Evolutionary conservation across 2,113 vertebrate genomes (phyloP), one percentile per base, ranked within the genome.

Genomic region (Halichoerus grypus): DNA sequence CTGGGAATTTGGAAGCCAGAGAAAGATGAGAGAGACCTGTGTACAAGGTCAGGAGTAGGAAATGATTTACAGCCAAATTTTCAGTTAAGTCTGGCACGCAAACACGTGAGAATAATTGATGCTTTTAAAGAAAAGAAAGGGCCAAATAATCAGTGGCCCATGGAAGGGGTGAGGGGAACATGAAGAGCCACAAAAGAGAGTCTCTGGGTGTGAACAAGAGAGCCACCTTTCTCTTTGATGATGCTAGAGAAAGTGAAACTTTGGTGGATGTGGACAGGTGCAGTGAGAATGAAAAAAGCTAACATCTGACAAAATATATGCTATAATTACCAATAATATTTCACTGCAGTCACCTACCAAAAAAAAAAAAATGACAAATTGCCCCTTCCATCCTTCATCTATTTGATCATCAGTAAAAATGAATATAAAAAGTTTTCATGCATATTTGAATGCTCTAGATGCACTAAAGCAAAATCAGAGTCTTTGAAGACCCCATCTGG

Each of bases 401-500:
- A 94, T 97, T 96, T 97, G 84, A 97, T 91, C 82, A 89, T 93
- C 88, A 97, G 49, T 71, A 91, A 96, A 97, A 97, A 88, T 11
- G 49, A 95, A 93, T 86, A 91, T 95, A 59, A 65, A 96, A 95
- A 91, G 76, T 97, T 97, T 95, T 76, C 77, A 85, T 96, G 42
- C 84, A 97, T 95, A 96, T 97, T 96, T 97, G 87, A 97, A 95
- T 92, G 65, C 81, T 81, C 93, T 92, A 90, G 76, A 94, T 81
- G 46, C 26, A 97, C 28, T 82, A 95, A 95, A 94, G 77, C 76
- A 95, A 96, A 98, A 80, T 94, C 89, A 94, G 28, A 83, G 69
- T 79, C 94, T 98, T 98, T 94, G 96, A 98, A 97, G 97, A 97
- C 79, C 95, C 97, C 96, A 96, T 98, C 96, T 98, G 97, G 82